Evolutionary conservation across 2,113 vertebrate species (phyloP).

Genomic region (Hydrolagus affinis): DNA sequence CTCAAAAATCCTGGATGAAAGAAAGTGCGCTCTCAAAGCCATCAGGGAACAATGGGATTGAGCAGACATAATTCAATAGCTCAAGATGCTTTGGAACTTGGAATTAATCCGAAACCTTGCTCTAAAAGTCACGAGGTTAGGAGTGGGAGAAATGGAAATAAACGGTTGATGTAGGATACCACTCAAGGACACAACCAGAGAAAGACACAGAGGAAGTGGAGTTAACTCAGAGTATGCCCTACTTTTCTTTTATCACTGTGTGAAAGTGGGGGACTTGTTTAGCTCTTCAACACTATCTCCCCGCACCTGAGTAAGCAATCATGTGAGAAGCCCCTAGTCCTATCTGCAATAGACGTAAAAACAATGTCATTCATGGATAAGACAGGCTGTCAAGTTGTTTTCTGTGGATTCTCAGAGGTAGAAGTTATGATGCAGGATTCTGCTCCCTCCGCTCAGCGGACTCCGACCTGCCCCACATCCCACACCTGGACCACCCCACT

Average conservation of each 20-base stretch:
- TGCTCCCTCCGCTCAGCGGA: no score
- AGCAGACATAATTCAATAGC: background rate
- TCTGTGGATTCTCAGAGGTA: background rate
- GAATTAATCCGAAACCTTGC: background rate
- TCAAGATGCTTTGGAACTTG: background rate
- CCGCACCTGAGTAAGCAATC: background rate
- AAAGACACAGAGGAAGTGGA: background rate
- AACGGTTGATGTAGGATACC: background rate
- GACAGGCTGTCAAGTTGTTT: background rate
- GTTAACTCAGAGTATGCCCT: no score
- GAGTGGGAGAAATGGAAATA: background rate
- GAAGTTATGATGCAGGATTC: background rate
- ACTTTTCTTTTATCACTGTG: no score
- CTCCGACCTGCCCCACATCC: no score
- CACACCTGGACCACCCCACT: no score
- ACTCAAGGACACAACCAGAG: background rate
- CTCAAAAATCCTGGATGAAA: no score
- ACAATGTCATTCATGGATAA: background rate
- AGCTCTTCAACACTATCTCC: background rate
- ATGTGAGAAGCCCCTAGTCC: background rate
- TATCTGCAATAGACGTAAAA: background rate
- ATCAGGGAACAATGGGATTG: no score
- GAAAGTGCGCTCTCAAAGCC: no score
- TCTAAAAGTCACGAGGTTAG: background rate
- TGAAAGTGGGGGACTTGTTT: background rate